phyloP scores from a whole-genome alignment of 2,797 vertebrate species.

The Parambassis ranga region DNA sequence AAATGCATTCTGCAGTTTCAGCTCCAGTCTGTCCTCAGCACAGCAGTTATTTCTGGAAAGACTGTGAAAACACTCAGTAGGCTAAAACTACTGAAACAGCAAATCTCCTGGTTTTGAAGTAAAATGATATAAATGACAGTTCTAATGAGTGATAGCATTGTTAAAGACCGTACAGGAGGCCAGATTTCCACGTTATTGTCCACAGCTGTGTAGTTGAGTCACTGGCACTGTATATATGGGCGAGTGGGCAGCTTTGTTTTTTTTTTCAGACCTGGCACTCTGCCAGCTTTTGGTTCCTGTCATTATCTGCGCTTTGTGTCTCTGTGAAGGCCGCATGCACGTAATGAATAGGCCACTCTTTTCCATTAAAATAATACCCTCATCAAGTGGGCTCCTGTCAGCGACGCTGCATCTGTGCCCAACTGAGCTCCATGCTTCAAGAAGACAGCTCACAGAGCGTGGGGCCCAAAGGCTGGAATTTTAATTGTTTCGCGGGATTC shows the following conservation, averaged over 20 bases:
- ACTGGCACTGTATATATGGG: constrained; percentile 48
- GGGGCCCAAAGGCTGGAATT: constrained; percentile 71
- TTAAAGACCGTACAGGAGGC: constrained; percentile 25
- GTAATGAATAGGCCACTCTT: constrained; percentile 74
- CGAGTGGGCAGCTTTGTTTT: constrained; percentile 23
- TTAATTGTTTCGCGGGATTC: constrained; percentile 77
- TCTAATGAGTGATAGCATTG: constrained; percentile 47
- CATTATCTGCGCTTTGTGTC: constrained; percentile 77
- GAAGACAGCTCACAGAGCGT: constrained; percentile 49
- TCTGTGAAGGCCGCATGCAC: constrained; percentile 65
- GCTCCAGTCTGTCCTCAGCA: constrained; percentile 61
- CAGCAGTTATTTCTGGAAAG: constrained; percentile 71
- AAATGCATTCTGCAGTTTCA: constrained; percentile 71
- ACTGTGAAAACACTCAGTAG: constrained; percentile 52
- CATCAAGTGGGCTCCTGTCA: constrained; percentile 70
- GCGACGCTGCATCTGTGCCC: constrained; percentile 50
- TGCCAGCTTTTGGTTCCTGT: constrained; percentile 65
- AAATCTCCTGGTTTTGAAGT: constrained; percentile 13
- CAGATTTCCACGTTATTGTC: constrained; percentile 59
- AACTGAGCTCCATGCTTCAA: constrained; percentile 40
- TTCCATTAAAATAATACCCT: constrained; percentile 80
- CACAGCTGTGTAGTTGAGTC: constrained; percentile 54
- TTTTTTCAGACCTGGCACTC: constrained; percentile 37
- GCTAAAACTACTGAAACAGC: constrained; percentile 17
- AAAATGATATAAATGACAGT: constrained; percentile 47